Percentiles rank a stretch among this genome's conserved stretches.
Evolutionary conservation across 2,888 invertebrate species (phyloP).

Genomic region (Drosophila gaucha): DNA sequence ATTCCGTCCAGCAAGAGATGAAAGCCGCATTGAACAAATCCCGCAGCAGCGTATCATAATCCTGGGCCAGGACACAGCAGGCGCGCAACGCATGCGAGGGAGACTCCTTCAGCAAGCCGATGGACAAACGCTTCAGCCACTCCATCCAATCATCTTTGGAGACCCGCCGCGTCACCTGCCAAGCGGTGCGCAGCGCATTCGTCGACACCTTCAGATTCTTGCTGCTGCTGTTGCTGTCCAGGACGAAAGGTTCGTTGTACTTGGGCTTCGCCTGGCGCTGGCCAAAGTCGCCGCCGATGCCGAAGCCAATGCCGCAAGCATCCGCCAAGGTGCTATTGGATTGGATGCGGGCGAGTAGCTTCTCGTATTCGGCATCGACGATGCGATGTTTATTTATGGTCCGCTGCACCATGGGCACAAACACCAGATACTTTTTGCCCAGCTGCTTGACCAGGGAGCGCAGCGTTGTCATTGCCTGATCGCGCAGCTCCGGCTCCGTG

Average conservation of each 20-base stretch:
- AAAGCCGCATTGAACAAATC: conserved; percentile 99
- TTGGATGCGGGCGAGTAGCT: conserved; percentile 89
- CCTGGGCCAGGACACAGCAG: conserved; percentile 96
- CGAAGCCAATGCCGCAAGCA: conserved; percentile 42
- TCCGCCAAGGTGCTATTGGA: conserved; percentile 89
- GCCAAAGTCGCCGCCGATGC: conserved; percentile 90
- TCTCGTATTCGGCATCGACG: conserved; percentile 91
- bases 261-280: conserved; percentile 87
- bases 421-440: conserved; percentile 95
- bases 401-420: conserved; percentile 95
- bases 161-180: conserved; percentile 96
- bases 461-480: conserved; percentile 95
- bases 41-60: conserved; percentile 96
- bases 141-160: conserved; percentile 99
- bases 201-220: conserved; percentile 93
- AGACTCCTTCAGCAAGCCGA: conserved; percentile 96
- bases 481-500: conserved; percentile 90
- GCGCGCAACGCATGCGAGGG: conserved; percentile 97
- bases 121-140: conserved; percentile 96
- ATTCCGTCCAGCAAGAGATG: conserved; percentile 99
- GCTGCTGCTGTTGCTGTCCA: conserved; percentile 85
- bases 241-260: conserved; percentile 89
- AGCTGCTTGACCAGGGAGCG: conserved; percentile 94
- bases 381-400: conserved; percentile 92
- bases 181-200: conserved; percentile 93